Evolutionary conservation across 1,140 invertebrate genomes (phyloP), one percentile per base, ranked within the genome.

Genomic region (Caenorhabditis inopinata): DNA sequence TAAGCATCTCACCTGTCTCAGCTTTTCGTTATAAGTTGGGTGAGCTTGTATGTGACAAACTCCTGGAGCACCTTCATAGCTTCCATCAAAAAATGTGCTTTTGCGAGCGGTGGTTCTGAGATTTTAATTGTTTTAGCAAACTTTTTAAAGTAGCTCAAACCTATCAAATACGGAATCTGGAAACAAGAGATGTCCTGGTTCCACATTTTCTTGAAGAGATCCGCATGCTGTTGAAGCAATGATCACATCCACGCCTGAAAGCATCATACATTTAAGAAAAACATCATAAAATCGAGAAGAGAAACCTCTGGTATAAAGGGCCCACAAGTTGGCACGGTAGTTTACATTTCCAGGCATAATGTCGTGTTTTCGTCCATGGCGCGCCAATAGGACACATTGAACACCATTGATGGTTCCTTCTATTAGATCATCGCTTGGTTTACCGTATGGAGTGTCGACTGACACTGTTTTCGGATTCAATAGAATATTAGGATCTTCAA

Each of bases 291-390:
- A 16, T n/a, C n/a, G n/a, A 18, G 38, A 42, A 51, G 21, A 75
- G 49, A 18, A 74, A 85, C 84, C 84, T n/a, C 76, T 35, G 76
- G 93, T 86, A 83, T 94, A 93, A 74, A 99, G 89, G 0, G 96
- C 95, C 93, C 94, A 96, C 53, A 99, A 93, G 89, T 99, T 99
- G 2, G 96, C 97, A 80, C 96, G 92, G 89, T 97, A 99, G 89
- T 99, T 99, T 0, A 99, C 91, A 84, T 93, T 92, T 21, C 91
- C 92, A 0, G 96, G 95, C 89, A 91, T 93, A 38, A 94, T 92
- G 58, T 91, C 91, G 89, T 99, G 96, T 68, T 93, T 92, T 46
- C 93, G 90, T 1, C 95, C 96, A 91, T 99, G 97, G 84, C 93
- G 91, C 0, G 95, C 93, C 16, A 97, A 87, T 5, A 98, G 87